These are phyloP conservation scores for Melanotaenia nigrans DNA, from an alignment of 2,797 vertebrate genomes.

Conservation along the genomic window DNA sequence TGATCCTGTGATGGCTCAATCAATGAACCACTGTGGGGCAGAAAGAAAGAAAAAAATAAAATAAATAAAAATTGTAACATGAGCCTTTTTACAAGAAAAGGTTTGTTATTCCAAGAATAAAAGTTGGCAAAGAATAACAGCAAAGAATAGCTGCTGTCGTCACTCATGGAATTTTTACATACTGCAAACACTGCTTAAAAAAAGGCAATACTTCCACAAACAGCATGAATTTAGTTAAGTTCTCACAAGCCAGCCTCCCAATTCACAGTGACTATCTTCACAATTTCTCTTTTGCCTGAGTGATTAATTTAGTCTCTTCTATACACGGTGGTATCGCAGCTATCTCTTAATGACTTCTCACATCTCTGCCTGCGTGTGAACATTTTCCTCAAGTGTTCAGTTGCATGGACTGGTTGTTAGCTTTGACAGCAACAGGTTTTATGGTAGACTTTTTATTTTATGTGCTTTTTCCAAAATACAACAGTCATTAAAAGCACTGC, in stretches of 20 bases:
- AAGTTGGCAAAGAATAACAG: conserved; percentile 57
- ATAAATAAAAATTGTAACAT: conserved; percentile 23
- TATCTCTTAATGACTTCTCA: conserved; percentile 33
- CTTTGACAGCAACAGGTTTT: conserved; percentile 9
- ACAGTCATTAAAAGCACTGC: background rate
- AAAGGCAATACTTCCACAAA: conserved; percentile 40
- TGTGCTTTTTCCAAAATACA: background rate
- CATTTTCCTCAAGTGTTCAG: conserved; percentile 11
- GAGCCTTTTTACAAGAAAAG: conserved; percentile 13
- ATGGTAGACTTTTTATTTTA: background rate
- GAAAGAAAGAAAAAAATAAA: conserved; percentile 16
- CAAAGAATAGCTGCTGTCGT: conserved; percentile 40
- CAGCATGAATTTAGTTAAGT: conserved; percentile 33
- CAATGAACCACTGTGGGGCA: conserved; percentile 14
- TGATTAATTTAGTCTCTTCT: conserved; percentile 50
- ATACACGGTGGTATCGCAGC: conserved; percentile 35
- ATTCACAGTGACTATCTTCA: conserved; percentile 16
- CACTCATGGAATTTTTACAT: conserved; percentile 23
- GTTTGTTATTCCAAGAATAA: conserved; percentile 42
- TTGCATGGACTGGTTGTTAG: background rate
- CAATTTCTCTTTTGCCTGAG: background rate
- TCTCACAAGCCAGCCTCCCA: conserved; percentile 38
- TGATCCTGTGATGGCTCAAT: conserved; percentile 10
- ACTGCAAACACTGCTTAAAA: conserved; percentile 32
- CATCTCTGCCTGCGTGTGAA: conserved; percentile 16